A percentile compares a stretch with the other conserved stretches of the same genome.
Conservation (phyloP, 2,113 vertebrate species). For the Panurus biarmicus region DNA sequence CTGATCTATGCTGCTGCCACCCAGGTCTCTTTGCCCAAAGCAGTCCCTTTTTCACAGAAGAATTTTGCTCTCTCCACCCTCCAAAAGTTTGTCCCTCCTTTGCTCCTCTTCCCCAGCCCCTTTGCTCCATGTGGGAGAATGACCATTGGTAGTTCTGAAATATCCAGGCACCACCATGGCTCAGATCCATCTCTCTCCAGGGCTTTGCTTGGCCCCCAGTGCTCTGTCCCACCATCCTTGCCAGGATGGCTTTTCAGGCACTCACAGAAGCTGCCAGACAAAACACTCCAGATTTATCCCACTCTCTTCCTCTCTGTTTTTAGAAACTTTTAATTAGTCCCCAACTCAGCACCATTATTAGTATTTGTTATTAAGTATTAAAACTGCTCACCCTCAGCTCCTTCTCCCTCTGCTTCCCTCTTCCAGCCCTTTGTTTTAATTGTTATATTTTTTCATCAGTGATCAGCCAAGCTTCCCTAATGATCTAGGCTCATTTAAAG, state of each 20-base stretch:
- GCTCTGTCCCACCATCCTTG: not conserved
- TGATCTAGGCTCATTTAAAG: slow-evolving; percentile 74
- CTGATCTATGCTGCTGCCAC: not conserved
- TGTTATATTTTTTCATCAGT: slow-evolving; percentile 76
- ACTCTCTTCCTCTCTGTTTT: slow-evolving; percentile 50
- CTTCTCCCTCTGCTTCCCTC: slow-evolving; percentile 22
- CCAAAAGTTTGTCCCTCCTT: not conserved
- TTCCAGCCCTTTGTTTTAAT: slow-evolving; percentile 69
- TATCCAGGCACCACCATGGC: fast-evolving
- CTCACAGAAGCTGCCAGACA: slow-evolving; percentile 1
- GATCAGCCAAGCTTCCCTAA: slow-evolving; percentile 76
- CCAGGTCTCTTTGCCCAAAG: not conserved
- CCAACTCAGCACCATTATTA: slow-evolving; percentile 64
- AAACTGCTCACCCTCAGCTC: slow-evolving; percentile 41
- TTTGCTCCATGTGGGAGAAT: not conserved
- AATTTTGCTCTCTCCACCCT: not conserved
- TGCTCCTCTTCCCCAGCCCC: not conserved
- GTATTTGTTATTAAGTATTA: slow-evolving; percentile 76
- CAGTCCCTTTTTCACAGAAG: not conserved
- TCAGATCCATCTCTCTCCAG: not conserved
- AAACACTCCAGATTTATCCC: slow-evolving; percentile 47
- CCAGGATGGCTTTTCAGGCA: not conserved
- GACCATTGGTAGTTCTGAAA: not conserved
- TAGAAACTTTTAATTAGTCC: slow-evolving; percentile 76
- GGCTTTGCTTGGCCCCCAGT: not conserved